A percentile compares a stretch with the other conserved stretches of the same genome.
Evolutionary conservation across 1,140 invertebrate species (phyloP).

Genomic region (Varroa destructor): DNA sequence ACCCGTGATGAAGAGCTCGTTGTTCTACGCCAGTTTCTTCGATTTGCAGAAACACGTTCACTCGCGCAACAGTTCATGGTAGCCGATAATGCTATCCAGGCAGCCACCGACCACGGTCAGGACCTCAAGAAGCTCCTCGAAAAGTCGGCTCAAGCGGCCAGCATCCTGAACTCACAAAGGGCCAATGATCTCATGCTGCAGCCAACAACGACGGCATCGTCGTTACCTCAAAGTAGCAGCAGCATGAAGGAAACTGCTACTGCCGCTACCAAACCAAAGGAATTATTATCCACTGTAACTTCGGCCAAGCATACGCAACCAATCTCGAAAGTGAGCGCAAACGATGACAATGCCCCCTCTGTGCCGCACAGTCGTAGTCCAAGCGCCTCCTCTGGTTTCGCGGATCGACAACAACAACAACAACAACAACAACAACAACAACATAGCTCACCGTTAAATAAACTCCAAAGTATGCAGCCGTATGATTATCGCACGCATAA

Average conservation of each 20-base stretch:
- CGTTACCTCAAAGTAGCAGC: conserved; percentile 27
- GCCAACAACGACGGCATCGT: conserved; percentile 29
- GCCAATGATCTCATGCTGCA: conserved; percentile 26
- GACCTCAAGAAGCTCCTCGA: conserved; percentile 50
- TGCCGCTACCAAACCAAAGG: not conserved
- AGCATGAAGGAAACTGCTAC: conserved; percentile 28
- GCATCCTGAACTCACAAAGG: conserved; percentile 28
- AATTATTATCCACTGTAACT: conserved; percentile 26
- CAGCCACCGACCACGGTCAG: conserved; percentile 38
- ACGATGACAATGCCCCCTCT: no score
- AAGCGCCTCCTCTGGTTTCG: no score
- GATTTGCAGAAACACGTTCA: conserved; percentile 65
- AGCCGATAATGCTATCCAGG: conserved; percentile 42
- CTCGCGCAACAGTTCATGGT: conserved; percentile 64
- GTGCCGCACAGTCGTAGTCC: no score
- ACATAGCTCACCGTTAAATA: conserved; percentile 57
- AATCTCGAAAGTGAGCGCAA: no score
- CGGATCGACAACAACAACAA: no score
- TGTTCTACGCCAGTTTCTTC: conserved; percentile 68
- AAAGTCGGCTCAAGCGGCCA: conserved; percentile 35
- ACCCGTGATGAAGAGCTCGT: conserved; percentile 68
- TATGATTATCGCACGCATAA: conserved; percentile 63
- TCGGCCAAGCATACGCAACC: not conserved
- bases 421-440: not conserved
- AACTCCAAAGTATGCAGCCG: conserved; percentile 84